These are phyloP conservation scores for Tachuris rubrigastra DNA, from an alignment of 2,113 vertebrate species.

Conservation along the genomic window DNA sequence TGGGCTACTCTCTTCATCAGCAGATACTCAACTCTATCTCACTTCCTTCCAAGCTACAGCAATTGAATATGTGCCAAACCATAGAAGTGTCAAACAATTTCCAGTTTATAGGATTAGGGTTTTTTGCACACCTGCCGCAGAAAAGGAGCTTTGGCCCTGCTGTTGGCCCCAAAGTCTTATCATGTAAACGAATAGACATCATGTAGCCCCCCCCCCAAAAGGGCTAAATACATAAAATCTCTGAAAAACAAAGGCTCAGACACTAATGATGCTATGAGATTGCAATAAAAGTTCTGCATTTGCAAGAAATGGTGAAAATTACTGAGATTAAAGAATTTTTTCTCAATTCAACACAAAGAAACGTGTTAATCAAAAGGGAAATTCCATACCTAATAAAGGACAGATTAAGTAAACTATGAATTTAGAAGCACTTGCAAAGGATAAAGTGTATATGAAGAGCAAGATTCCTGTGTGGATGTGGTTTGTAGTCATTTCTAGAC, in stretches of 20 bases:
- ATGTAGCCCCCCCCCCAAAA: neutral
- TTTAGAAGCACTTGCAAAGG: neutral
- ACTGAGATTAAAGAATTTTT: neutral
- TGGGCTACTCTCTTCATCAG: neutral
- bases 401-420: neutral
- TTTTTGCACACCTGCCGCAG: neutral
- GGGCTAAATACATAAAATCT: neutral
- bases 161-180: neutral
- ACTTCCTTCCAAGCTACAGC: neutral
- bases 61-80: neutral
- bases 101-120: neutral
- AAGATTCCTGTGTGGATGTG: neutral
- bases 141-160: neutral
- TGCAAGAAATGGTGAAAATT: neutral
- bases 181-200: accelerated
- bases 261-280: neutral
- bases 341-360: neutral
- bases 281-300: neutral
- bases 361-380: neutral
- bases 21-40: neutral
- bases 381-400: neutral
- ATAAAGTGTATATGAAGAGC: neutral
- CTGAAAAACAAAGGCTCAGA: neutral
- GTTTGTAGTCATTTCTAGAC: neutral
- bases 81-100: neutral